phyloP scores from a whole-genome alignment of 2,888 invertebrate genomes.

The Rhagium mordax region DNA sequence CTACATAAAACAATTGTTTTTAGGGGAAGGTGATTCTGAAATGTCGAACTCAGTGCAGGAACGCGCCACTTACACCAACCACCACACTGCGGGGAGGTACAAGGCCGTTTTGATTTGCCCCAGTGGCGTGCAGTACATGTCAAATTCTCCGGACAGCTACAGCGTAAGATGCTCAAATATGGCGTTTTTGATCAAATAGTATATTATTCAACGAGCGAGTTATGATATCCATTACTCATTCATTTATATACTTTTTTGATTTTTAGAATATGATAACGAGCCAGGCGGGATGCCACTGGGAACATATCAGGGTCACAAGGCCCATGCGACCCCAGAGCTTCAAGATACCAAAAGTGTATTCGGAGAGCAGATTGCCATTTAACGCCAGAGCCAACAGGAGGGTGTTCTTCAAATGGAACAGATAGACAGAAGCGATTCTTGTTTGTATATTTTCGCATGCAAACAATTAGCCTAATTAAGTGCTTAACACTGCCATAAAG shows the following conservation, averaged over 20 bases:
- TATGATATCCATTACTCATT: no score
- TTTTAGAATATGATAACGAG: constrained; percentile 59
- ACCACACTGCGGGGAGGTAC: constrained; percentile 52
- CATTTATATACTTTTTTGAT: constrained; percentile 28
- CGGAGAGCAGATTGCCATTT: constrained; percentile 56
- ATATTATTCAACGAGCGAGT: no score
- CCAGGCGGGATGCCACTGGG: constrained; percentile 65
- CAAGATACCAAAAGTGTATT: constrained; percentile 52
- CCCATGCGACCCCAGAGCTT: constrained; percentile 55
- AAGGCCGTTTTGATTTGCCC: constrained; percentile 66
- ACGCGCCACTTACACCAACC: constrained; percentile 42
- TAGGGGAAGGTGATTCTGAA: constrained; percentile 50
- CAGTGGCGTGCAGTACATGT: constrained; percentile 63
- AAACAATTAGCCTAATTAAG: constrained; percentile 12
- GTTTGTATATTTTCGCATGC: neutral
- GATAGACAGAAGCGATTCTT: constrained; percentile 32
- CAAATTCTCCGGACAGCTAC: constrained; percentile 58
- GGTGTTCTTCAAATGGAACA: constrained; percentile 54
- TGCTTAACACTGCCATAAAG: constrained; percentile 43
- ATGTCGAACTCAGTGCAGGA: constrained; percentile 46
- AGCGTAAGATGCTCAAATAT: constrained; percentile 61
- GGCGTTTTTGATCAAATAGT: no score
- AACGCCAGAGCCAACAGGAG: constrained; percentile 50
- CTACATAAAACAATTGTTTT: constrained; percentile 5
- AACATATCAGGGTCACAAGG: constrained; percentile 59